Percentiles rank a stretch among this genome's conserved stretches.
These are phyloP conservation scores for Drosophila pseudoananassae DNA, from an alignment of 1,140 invertebrate species.

Conservation along the genomic window DNA sequence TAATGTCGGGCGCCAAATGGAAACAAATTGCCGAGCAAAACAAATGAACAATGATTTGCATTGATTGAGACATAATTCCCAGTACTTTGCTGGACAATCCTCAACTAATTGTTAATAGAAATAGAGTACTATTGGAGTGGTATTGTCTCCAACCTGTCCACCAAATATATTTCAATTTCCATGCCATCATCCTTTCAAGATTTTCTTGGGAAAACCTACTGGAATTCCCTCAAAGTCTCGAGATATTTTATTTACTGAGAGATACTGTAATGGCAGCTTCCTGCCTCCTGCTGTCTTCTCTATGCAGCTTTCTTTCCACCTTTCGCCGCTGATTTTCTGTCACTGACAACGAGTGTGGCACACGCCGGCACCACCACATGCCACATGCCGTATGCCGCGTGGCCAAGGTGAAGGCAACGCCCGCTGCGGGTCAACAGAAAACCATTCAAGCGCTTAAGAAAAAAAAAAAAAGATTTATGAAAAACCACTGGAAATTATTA, in stretches of 20 bases:
- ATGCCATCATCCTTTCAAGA: no score
- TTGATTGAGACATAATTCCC: constrained; percentile 44
- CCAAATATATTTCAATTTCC: not conserved
- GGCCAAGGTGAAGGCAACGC: constrained; percentile 33
- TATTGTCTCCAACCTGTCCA: no score
- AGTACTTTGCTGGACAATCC: not conserved
- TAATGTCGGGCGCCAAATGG: constrained; percentile 34
- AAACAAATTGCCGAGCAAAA: constrained; percentile 32
- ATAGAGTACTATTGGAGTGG: no score
- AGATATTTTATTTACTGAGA: constrained; percentile 21
- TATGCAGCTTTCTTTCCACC: not conserved
- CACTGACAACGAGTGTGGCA: no score
- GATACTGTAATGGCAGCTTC: constrained; percentile 12
- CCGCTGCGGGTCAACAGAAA: not conserved
- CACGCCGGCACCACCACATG: not conserved
- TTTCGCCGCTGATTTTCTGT: not conserved
- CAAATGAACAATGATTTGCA: constrained; percentile 24
- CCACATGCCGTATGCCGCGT: not conserved
- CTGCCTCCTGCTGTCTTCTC: no score
- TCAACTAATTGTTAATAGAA: constrained; percentile 1
- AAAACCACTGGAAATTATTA: not conserved
- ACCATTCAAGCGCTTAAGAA: not conserved
- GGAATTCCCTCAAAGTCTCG: not conserved
- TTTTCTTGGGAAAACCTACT: no score
- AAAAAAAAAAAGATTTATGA: not conserved